Base-by-base conservation (phyloP, 2,888 invertebrate species). In the Andrena fulva region DNA sequence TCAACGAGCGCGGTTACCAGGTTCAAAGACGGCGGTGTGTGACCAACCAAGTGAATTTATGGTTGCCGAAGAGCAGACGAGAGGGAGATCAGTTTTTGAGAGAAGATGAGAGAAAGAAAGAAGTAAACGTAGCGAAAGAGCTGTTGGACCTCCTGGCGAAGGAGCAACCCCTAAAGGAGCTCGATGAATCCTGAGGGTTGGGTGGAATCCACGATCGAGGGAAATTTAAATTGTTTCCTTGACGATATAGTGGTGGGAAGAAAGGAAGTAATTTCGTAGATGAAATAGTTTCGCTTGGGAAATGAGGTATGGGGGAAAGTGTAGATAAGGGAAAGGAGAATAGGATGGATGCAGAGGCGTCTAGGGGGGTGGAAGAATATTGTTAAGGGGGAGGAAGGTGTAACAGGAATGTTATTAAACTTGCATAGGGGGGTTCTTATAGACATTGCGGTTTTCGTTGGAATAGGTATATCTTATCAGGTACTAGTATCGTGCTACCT, bases 1-100 rank as follows among this genome's bases (percentile, higher is more conserved):
- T 79, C 68, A 66, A 54, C 42, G 4, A 24, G 10, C 24, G 20
- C 56, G 24, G 42, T 42, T 42, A 12, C 42, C 42, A 42, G 42
- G 16, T 42, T 42, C 42, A 42, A 56, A 24, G 24, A 12, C 10
- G 24, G 24, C 27, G 10, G 56, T 56, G 27, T 27, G 56, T 24
- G 24, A 20, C 20, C 56, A 56, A 27, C 10, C 56, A 56, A 10
- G 24, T 24, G 56, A 27, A 56, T 56, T 56, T 56, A 56, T 52
- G 52, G 24, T 24, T 8, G 10, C 24, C 27, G 56, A 12, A 24
- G 2, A 24, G 56, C 8, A 56, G 24, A 56, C 10, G 56, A 56
- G 24, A 42, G 42, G 16, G 12, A 56, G 24, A 56, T 56, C 24
- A 27, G 8, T 27, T 54, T 27, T 56, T 56, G 1, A 27, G 24